Base-by-base conservation (phyloP, 2,888 invertebrate species). In the Diaphora mendica region DNA sequence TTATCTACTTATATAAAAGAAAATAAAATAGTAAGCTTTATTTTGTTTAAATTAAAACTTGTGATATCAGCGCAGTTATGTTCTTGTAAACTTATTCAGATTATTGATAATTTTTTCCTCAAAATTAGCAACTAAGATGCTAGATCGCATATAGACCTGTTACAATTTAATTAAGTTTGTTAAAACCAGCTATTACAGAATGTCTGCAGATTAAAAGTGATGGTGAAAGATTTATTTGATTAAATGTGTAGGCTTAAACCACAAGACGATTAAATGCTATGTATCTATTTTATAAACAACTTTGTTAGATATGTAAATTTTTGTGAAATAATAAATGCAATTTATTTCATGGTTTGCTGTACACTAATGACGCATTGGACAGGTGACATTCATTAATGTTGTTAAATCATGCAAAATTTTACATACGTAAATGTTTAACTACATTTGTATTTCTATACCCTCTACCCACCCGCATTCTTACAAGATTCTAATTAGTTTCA, bases 401-500 rank as follows among this genome's bases (percentile, higher is more conserved):
- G 26, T 35, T 68, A 72, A 77, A 70, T 74, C 68, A 76, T 23
- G 2, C 4, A 66, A 71, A 75, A 44, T 4, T 48, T 20, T 26
- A 2, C 55, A 72, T n/a, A n/a, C 62, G 23, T 65, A 44, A 65
- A 11, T 55, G 17, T 13, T 26, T 64, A 51, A 44, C 9, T 59
- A 20, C 3, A 51, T 17, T 2, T 2, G 2, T 1, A 5, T 26
- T 72, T 70, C 13, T 65, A 55, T 73, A 68, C 74, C n/a, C 39
- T 62, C 30, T 70, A 77, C 68, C 79, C 72, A 76, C 79, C 69
- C 44, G 44, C 72, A 87, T 85, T 85, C 78, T 44, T 75, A 74
- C 73, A 68, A 82, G 86, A 85, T 80, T 86, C 78, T 75, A 51
- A 64, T 64, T 74, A 70, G 78, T 75, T 79, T 82, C 64, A 65